Evolutionary conservation across 2,797 vertebrate species (phyloP).

Genomic region (Taeniopygia guttata): DNA sequence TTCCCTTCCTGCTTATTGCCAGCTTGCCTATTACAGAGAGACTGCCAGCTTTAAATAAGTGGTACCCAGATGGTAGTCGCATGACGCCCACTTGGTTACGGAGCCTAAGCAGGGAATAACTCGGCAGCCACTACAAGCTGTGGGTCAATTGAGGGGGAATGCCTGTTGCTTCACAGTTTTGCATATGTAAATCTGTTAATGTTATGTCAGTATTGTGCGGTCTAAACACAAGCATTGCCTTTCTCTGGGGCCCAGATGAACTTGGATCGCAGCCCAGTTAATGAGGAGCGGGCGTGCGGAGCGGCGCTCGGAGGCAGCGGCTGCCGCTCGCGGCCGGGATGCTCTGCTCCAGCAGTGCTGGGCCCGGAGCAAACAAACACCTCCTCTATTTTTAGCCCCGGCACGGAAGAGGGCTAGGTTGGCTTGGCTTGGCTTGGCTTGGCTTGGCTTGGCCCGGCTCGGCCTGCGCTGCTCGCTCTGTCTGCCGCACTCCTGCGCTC

Average conservation of each 20-base stretch:
- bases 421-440: not conserved
- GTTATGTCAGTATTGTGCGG: slow-evolving; percentile 84
- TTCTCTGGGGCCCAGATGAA: slow-evolving; percentile 84
- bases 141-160: slow-evolving; percentile 86
- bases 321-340: slow-evolving; percentile 70
- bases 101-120: slow-evolving; percentile 87
- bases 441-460: not conserved
- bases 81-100: slow-evolving; percentile 92
- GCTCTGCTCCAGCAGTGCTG: slow-evolving; percentile 5
- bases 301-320: slow-evolving; percentile 70
- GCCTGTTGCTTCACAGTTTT: slow-evolving; percentile 88
- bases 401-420: slow-evolving; percentile 66
- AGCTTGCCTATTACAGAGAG: slow-evolving; percentile 90
- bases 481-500: slow-evolving; percentile 75
- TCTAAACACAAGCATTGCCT: slow-evolving; percentile 83
- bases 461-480: slow-evolving; percentile 60
- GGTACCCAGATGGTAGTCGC: slow-evolving; percentile 94
- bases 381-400: slow-evolving; percentile 73
- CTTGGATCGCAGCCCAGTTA: slow-evolving; percentile 83
- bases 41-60: slow-evolving; percentile 97
- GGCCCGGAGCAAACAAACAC: slow-evolving; percentile 41
- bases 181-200: slow-evolving; percentile 87
- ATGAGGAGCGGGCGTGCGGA: slow-evolving; percentile 73
- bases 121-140: slow-evolving; percentile 87
- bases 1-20: slow-evolving; percentile 90